Base-by-base conservation (phyloP, 2,888 invertebrate genomes). In the Ormyrus labotus region DNA sequence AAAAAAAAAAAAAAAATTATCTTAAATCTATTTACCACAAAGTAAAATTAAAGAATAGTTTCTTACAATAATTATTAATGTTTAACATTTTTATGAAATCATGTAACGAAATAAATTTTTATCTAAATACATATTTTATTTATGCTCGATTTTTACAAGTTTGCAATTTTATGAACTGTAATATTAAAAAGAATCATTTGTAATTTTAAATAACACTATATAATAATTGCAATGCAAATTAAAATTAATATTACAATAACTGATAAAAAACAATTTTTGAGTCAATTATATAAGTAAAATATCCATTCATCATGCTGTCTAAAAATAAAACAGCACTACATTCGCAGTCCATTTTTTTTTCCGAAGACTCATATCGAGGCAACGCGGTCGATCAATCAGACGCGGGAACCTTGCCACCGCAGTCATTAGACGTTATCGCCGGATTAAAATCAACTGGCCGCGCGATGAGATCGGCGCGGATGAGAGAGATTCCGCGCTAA, bases 401-500 rank as follows among this genome's bases (percentile, higher is more conserved):
- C 45, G 19, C 55, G 76, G 80, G 60, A 75, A 80, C 53, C 55
- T 57, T 8, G 13, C 5, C 58, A 48, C 71, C 68, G 19, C 19
- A 1, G 67, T 68, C 71, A 67, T 72, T 80, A 61, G 50, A 34
- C 51, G 57, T 55, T 70, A 80, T 80, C 61, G 76, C 8, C 71
- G 45, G 68, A 76, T 80, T 71, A 67, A 80, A 80, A 71, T 75
- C 71, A 58, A 67, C 50, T 48, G 8, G n/a, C 57, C 50, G 10
- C 48, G 19, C 57, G 57, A 19, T 19, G 19, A 19, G 19, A 64
- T 65, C 34, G 34, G 47, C 19, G 73, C 73, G 47, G 53, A 71
- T 48, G 71, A 60, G 71, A 19, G 19, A 70, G 57, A 69, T 73
- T 74, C 64, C 65, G 69, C 60, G 68, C 64, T 74, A 80, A 70